A percentile compares a stretch with the other conserved stretches of the same genome.
phyloP scores from a whole-genome alignment of 2,888 invertebrate genomes.

The Ichneumoninae sp. region DNA sequence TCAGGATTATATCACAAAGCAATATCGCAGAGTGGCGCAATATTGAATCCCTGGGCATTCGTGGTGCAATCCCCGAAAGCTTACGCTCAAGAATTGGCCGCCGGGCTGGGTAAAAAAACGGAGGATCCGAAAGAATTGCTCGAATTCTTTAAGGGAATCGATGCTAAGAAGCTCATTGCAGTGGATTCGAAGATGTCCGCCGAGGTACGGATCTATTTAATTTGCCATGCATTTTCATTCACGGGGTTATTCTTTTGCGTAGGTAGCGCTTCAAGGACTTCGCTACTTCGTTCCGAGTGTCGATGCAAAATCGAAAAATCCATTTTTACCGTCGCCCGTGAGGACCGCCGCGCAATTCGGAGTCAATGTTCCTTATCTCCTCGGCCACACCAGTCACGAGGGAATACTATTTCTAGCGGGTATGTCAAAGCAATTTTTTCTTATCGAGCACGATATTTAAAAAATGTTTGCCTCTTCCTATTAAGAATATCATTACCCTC shows the following conservation, averaged over 20 bases:
- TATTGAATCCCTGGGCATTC: conserved; percentile 73
- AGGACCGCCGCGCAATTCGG: conserved; percentile 57
- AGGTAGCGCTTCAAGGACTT: background rate
- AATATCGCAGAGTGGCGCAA: conserved; percentile 77
- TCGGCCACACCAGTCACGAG: conserved; percentile 76
- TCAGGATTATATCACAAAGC: conserved; percentile 80
- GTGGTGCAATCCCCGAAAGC: conserved; percentile 58
- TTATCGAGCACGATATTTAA: background rate
- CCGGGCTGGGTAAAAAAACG: conserved; percentile 70
- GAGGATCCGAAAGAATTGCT: conserved; percentile 73
- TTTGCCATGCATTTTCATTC: background rate
- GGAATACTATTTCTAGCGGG: conserved; percentile 61
- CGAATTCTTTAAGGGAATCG: conserved; percentile 74
- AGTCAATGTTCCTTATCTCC: conserved; percentile 74
- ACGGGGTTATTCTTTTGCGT: background rate
- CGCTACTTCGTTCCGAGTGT: conserved; percentile 67
- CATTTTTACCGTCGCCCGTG: conserved; percentile 72
- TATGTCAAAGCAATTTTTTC: conserved; percentile 4
- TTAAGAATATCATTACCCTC: background rate
- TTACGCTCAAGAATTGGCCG: conserved; percentile 70
- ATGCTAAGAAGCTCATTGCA: conserved; percentile 69
- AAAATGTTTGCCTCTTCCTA: background rate
- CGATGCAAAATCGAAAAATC: conserved; percentile 73
- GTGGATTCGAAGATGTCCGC: conserved; percentile 59
- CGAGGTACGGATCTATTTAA: conserved; percentile 59